phyloP scores from a whole-genome alignment of 2,888 invertebrate genomes.

The Eudiplozoon nipponicum region DNA sequence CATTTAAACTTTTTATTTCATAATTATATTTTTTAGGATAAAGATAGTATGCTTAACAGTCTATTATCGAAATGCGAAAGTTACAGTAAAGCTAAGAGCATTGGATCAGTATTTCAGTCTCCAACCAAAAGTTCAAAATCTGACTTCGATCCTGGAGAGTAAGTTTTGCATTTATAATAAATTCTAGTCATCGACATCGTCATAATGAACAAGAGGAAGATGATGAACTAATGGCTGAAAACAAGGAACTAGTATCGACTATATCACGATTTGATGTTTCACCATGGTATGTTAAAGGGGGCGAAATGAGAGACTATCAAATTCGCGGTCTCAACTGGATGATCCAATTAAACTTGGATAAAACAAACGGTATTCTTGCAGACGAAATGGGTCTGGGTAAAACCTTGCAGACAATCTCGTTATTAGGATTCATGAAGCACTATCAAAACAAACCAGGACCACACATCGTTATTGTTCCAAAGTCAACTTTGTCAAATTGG shows the following conservation, averaged over 20 bases:
- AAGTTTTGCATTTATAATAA: no score
- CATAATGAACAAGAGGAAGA: constrained; percentile 97
- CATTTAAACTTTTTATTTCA: no score
- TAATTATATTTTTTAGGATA: no score
- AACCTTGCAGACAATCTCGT: constrained; percentile 81
- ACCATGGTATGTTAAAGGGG: constrained; percentile 57
- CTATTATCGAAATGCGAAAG: no score
- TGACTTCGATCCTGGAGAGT: no score
- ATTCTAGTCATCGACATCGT: constrained; percentile 39
- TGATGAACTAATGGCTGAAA: constrained; percentile 61
- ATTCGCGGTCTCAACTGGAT: constrained; percentile 92
- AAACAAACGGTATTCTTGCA: constrained; percentile 86
- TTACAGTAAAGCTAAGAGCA: no score
- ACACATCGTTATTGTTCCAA: constrained; percentile 88
- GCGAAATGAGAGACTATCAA: constrained; percentile 85
- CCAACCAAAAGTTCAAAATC: no score
- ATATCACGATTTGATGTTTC: constrained; percentile 59
- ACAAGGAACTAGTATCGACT: constrained; percentile 34
- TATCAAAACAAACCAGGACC: constrained; percentile 58
- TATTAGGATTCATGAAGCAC: constrained; percentile 71
- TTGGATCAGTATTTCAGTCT: no score
- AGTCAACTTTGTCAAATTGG: constrained; percentile 91
- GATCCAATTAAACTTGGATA: constrained; percentile 86
- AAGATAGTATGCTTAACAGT: no score
- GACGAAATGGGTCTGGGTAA: constrained; percentile 99